Evolutionary conservation across 2,113 vertebrate genomes (phyloP).

Genomic region (Pseudois nayaur): DNA sequence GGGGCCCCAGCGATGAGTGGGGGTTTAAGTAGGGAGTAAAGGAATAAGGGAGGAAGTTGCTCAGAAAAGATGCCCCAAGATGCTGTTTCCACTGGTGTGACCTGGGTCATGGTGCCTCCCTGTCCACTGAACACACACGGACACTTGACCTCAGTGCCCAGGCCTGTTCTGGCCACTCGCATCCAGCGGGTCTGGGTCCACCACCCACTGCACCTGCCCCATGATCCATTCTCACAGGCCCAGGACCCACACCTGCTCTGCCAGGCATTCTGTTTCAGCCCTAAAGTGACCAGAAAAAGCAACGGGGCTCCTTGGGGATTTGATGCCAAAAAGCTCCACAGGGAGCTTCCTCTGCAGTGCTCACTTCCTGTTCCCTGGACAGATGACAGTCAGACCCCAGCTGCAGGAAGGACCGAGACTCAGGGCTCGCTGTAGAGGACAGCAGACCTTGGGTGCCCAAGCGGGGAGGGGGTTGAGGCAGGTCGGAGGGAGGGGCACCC

Average conservation of each 20-base stretch:
- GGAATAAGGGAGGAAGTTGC: not conserved
- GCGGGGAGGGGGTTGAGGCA: not conserved
- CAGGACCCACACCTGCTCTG: not conserved
- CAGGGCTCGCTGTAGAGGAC: not conserved
- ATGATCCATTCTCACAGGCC: not conserved
- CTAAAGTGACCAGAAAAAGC: not conserved
- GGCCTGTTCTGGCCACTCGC: not conserved
- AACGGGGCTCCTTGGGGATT: not conserved
- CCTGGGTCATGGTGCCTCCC: not conserved
- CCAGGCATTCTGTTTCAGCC: not conserved
- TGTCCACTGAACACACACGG: not conserved
- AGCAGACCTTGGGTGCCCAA: not conserved
- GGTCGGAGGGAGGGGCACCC: too few relatives aligned
- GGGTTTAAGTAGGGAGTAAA: not conserved
- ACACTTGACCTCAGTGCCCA: not conserved
- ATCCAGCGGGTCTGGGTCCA: not conserved
- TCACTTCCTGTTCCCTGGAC: not conserved
- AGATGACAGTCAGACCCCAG: not conserved
- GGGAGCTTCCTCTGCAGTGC: not conserved
- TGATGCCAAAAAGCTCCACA: not conserved
- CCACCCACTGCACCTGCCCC: not conserved
- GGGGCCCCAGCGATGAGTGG: fast-evolving
- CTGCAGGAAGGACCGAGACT: not conserved
- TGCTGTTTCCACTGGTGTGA: not conserved
- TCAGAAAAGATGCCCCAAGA: not conserved